Evolutionary conservation across 1,140 invertebrate species (phyloP), one percentile per base, ranked within the genome.

Genomic region (Popillia japonica): DNA sequence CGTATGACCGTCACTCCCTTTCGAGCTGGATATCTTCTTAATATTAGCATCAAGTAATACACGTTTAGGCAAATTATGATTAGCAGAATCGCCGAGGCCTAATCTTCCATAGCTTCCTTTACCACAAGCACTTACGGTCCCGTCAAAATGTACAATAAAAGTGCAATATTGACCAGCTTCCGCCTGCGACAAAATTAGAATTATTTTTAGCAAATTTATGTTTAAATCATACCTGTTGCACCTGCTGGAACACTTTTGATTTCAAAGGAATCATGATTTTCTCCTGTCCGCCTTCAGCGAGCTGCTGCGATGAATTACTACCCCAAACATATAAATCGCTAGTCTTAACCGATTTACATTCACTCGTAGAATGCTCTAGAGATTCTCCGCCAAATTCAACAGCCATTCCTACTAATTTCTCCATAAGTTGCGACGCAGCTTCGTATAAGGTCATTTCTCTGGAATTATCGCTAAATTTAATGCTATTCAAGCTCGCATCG

Each of bases 101-200:
- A 99, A 88, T 0, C 97, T 88, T 0, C 97, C 97, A 85, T 98
- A 98, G 10, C 96, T 90, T 0, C 97, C 97, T 89, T 98, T 98
- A 61, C 97, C 97, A 95, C 97, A 99, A 0, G 96, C 98, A 82
- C 95, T 96, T 0, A 98, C 91, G 84, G 77, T 87, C 3, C 91
- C 91, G 84, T 91, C 90, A 40, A 83, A 87, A 79, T 91, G 88
- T 3, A 92, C 89, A 3, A 91, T 84, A 87, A 93, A 93, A 6
- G 92, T 92, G 81, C 92, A 92, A 81, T 92, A 92, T 82, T 92
- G 92, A 0, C 92, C 92, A 64, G 92, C 92, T 85, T 93, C 92
- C 41, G 90, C 86, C 90, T 92, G 77, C 75, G 83, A 80, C 17
- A 48, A 14, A 72, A 73, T 17, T 61, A 72, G 75, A 3, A 23